Evolutionary conservation across 2,113 vertebrate genomes (phyloP).

Genomic region (Pyrgilauda ruficollis): DNA sequence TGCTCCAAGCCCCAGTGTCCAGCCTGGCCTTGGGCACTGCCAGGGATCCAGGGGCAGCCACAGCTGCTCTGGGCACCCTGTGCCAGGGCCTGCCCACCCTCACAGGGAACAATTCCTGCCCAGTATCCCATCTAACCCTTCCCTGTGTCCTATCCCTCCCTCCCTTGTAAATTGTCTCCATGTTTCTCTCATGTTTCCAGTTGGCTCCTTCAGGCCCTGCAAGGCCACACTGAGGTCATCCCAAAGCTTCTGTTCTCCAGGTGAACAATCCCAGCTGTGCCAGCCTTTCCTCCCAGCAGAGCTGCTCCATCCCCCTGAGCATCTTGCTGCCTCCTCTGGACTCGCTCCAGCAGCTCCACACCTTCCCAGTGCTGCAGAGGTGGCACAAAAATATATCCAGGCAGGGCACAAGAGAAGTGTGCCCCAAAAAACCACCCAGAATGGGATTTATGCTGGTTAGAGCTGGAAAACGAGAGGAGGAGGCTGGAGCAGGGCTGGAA

Average conservation of each 20-base stretch:
- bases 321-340: background rate
- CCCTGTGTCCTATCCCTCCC: background rate
- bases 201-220: background rate
- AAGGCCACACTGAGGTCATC: background rate
- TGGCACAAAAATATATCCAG: background rate
- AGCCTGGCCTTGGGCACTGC: background rate
- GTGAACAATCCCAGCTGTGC: background rate
- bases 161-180: background rate
- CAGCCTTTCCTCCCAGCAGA: background rate
- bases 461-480: background rate
- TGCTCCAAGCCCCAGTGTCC: background rate
- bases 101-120: rapidly evolving
- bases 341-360: background rate
- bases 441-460: background rate
- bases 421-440: background rate
- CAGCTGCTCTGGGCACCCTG: background rate
- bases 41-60: background rate
- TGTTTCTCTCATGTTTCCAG: background rate
- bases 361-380: background rate
- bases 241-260: background rate
- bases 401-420: background rate
- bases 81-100: background rate
- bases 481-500: background rate
- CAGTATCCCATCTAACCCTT: background rate
- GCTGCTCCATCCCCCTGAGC: background rate